Base-by-base conservation (phyloP, 1,140 invertebrate genomes). In the Drepana arcuata region DNA sequence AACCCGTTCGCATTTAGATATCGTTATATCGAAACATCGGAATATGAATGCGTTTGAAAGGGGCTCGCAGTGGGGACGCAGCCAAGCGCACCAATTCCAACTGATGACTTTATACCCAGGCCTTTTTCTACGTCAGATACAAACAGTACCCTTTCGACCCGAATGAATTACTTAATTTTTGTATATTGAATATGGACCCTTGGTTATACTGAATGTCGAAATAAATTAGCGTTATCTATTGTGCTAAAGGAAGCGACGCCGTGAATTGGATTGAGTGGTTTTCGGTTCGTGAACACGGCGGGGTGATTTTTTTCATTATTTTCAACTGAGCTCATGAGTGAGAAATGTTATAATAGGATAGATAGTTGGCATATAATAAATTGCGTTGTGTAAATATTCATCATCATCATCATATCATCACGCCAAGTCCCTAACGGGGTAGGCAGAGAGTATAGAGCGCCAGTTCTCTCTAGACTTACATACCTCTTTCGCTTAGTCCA, bases 81-180 rank as follows among this genome's bases (percentile, higher is more conserved):
- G 34, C 68, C 55, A 61, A 68, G 70, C 77, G 70, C 58, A 44
- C 54, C 58, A 59, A 69, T 72, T 69, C 50, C 55, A 36, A 67
- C 56, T 68, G 61, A 74, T 68, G 66, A 53, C 65, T 72, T 39
- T 63, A 70, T 66, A 62, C 53, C 53, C 52, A 16, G 33, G 27
- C 41, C 64, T 61, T 69, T 80, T 75, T 75, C 65, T 68, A 71
- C 59, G 75, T 78, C 75, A 75, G 64, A 70, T 60, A 73, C 67
- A 77, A 64, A 52, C 64, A 58, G 48, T 58, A 77, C 73, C 71
- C 75, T 67, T 75, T 71, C 63, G 68, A 65, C 52, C 51, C 49
- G 67, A 72, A 74, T 77, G 64, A 77, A 80, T 80, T 70, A 67
- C 63, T 80, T 74, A 77, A 77, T 77, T 73, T 73, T 73, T 77